Evolutionary conservation across 2,797 vertebrate species (phyloP).

Genomic region (Danionella dracula): DNA sequence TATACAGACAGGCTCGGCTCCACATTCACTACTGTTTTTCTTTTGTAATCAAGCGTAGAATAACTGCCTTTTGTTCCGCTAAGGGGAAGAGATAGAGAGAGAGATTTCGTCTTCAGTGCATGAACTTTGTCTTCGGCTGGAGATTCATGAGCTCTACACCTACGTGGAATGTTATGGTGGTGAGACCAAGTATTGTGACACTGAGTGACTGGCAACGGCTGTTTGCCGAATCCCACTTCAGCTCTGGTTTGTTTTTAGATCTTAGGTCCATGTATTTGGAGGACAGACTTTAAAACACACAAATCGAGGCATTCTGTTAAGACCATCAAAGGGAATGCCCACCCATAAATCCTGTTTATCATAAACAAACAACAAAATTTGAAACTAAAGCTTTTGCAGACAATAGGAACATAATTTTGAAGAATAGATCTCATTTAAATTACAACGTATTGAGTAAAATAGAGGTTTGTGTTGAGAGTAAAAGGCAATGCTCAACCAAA

Average conservation of each 20-base stretch:
- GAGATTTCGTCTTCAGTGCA: constrained; percentile 72
- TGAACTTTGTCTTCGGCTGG: constrained; percentile 80
- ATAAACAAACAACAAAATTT: too few species aligned
- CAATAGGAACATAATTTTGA: too few species aligned
- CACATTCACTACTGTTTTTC: constrained; percentile 95
- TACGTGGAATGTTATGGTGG: constrained; percentile 84
- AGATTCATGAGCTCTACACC: constrained; percentile 78
- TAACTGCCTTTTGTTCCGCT: constrained; percentile 91
- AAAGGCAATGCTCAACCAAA: too few species aligned
- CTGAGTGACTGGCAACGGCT: constrained; percentile 50
- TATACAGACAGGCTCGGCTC: constrained; percentile 98
- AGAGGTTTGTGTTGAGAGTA: too few species aligned
- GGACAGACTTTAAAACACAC: too few species aligned
- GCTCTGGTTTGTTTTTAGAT: background rate
- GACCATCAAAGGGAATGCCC: too few species aligned
- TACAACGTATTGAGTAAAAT: too few species aligned
- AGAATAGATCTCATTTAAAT: too few species aligned
- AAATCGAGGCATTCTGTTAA: too few species aligned
- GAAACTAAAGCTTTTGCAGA: too few species aligned
- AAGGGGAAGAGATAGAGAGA: constrained; percentile 63
- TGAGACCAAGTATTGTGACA: constrained; percentile 75
- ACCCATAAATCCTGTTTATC: too few species aligned
- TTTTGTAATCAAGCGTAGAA: constrained; percentile 82
- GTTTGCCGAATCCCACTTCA: background rate
- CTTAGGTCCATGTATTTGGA: too few species aligned